phyloP scores from a whole-genome alignment of 1,140 invertebrate genomes.

The Rhyzopertha dominica region DNA sequence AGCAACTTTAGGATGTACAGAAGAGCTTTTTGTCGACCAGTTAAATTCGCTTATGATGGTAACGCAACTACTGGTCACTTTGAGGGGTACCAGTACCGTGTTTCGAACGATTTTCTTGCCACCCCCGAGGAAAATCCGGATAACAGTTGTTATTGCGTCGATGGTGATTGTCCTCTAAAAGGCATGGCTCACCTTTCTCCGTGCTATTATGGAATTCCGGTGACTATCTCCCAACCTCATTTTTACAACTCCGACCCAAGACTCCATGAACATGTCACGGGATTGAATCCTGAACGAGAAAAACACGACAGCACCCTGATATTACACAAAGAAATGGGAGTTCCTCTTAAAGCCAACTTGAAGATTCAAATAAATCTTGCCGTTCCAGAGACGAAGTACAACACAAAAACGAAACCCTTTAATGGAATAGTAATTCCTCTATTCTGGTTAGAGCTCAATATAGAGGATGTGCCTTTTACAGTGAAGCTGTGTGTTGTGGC shows the following conservation, averaged over 20 bases:
- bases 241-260: slow-evolving; percentile 65
- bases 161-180: slow-evolving; percentile 52
- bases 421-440: slow-evolving; percentile 59
- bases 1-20: slow-evolving; percentile 56
- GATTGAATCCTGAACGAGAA: slow-evolving; percentile 55
- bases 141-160: slow-evolving; percentile 58
- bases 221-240: slow-evolving; percentile 72
- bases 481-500: slow-evolving; percentile 38
- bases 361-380: slow-evolving; percentile 65
- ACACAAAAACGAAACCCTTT: slow-evolving; percentile 51
- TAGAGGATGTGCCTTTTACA: slow-evolving; percentile 36
- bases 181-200: slow-evolving; percentile 63
- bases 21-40: slow-evolving; percentile 61
- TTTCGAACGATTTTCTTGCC: slow-evolving; percentile 54
- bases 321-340: slow-evolving; percentile 48
- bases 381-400: slow-evolving; percentile 53
- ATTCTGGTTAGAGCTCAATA: slow-evolving; percentile 58
- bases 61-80: slow-evolving; percentile 43
- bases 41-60: slow-evolving; percentile 52
- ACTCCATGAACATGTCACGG: slow-evolving; percentile 59
- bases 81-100: slow-evolving; percentile 45
- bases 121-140: slow-evolving; percentile 51
- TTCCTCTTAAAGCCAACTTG: slow-evolving; percentile 53
- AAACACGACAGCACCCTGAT: slow-evolving; percentile 51
- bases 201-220: slow-evolving; percentile 70